Conservation (phyloP, 2,888 invertebrate species). For the Diogma glabrata region DNA sequence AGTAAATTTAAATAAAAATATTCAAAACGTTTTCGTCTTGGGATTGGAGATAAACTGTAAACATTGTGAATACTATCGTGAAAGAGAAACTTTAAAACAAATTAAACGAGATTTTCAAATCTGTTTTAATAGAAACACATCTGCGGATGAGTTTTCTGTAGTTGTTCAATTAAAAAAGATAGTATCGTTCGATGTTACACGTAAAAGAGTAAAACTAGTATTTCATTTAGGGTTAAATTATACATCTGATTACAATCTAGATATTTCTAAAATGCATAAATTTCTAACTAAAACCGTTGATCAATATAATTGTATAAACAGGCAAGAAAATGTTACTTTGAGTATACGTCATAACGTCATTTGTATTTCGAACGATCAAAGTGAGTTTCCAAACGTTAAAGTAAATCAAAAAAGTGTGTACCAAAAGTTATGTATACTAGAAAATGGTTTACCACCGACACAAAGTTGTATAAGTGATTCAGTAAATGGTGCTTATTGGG, state of each 20-base stretch:
- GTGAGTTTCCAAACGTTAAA: not conserved
- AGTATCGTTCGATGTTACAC: not conserved
- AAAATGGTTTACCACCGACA: not conserved
- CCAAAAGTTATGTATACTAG: not conserved
- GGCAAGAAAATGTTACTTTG: too few species aligned
- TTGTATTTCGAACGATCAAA: not conserved
- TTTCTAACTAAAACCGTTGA: too few species aligned
- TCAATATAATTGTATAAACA: too few species aligned
- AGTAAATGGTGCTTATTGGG: not conserved
- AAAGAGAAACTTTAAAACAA: not conserved
- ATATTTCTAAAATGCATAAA: too few species aligned
- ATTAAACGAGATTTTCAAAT: not conserved
- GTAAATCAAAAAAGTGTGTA: constrained; percentile 4
- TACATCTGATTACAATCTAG: not conserved
- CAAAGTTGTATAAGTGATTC: not conserved
- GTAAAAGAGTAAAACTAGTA: not conserved
- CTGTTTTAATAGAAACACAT: not conserved
- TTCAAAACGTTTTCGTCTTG: not conserved
- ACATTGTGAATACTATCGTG: not conserved
- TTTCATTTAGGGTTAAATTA: not conserved
- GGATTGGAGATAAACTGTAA: not conserved
- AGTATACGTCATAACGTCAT: not conserved
- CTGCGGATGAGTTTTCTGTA: not conserved
- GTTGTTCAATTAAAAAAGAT: not conserved
- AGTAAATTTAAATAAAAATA: not conserved